phyloP scores from a whole-genome alignment of 2,888 invertebrate species.

The Eupsilia transversa region DNA sequence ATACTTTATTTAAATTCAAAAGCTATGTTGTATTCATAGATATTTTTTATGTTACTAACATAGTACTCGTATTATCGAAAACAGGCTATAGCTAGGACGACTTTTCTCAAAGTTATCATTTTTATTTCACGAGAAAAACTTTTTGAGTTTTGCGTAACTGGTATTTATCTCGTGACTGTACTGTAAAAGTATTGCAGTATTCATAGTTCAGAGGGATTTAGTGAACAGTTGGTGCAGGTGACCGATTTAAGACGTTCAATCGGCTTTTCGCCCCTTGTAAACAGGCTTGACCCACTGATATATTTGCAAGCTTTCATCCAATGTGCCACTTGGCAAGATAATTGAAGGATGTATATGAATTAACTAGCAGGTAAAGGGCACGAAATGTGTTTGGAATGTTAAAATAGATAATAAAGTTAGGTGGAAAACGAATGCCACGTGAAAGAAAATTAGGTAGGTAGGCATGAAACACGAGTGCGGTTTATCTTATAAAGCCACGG shows the following conservation, averaged over 20 bases:
- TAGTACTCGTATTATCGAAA: background rate
- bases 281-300: constrained; percentile 3
- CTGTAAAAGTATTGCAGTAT: background rate
- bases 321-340: background rate
- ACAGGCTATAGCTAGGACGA: background rate
- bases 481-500: no score
- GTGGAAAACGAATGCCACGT: background rate
- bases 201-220: constrained; percentile 8
- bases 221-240: constrained; percentile 3
- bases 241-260: background rate
- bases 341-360: constrained; percentile 32
- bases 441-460: no score
- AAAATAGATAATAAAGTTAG: background rate
- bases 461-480: no score
- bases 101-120: background rate
- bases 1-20: background rate
- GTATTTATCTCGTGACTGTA: background rate
- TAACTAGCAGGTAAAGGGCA: background rate
- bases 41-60: background rate
- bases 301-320: constrained; percentile 19
- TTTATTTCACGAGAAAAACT: no score
- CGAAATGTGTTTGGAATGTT: constrained; percentile 20
- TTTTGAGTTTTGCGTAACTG: background rate
- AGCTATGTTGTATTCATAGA: background rate
- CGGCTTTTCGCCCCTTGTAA: constrained; percentile 17